These are phyloP conservation scores for Graphium colonna DNA, from an alignment of 2,888 invertebrate genomes.

Conservation along the genomic window DNA sequence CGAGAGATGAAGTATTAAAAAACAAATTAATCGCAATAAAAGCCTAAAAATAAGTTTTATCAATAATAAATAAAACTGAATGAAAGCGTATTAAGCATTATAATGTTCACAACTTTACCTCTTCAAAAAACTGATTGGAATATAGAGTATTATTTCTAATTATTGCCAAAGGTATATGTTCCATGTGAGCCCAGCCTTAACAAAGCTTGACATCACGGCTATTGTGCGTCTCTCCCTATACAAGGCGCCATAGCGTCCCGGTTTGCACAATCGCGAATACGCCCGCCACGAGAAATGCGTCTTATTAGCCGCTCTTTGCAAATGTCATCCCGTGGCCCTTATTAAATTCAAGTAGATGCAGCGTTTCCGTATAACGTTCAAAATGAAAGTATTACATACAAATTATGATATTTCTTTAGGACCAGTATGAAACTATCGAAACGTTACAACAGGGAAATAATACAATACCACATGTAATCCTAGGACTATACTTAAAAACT, in stretches of 20 bases:
- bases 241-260: constrained; percentile 53
- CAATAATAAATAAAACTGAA: too few relatives aligned
- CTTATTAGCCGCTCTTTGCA: constrained; percentile 58
- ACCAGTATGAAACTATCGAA: too few relatives aligned
- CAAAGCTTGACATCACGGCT: constrained; percentile 42
- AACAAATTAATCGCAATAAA: too few relatives aligned
- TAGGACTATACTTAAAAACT: too few relatives aligned
- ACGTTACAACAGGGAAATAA: too few relatives aligned
- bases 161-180: constrained; percentile 14
- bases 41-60: too few relatives aligned
- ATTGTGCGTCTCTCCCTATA: constrained; percentile 56
- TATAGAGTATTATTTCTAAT: background rate
- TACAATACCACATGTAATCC: too few relatives aligned
- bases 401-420: background rate
- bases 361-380: background rate
- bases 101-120: too few relatives aligned
- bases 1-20: too few relatives aligned
- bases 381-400: background rate
- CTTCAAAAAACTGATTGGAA: too few relatives aligned
- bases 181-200: constrained; percentile 41
- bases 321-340: constrained; percentile 43
- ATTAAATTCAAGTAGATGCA: constrained; percentile 20
- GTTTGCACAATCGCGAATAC: constrained; percentile 51
- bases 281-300: constrained; percentile 54
- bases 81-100: too few relatives aligned